Base-by-base conservation (phyloP, 2,113 vertebrate species). In the Paramormyrops kingsleyae region DNA sequence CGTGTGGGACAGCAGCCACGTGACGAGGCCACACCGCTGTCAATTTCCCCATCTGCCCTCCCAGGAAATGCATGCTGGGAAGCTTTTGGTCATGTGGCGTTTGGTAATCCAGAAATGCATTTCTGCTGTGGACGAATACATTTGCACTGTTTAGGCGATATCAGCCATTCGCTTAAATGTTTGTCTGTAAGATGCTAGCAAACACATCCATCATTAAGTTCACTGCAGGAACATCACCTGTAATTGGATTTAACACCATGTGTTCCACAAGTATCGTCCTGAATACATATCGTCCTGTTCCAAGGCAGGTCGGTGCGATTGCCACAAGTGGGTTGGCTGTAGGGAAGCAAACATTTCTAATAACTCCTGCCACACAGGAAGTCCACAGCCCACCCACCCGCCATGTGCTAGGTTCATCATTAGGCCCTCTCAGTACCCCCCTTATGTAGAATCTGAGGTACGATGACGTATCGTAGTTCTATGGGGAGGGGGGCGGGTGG, bases 11-110 rank as follows among this genome's bases (percentile, higher is more conserved):
- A 17, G 50, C 17, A 87, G 84, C 46, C 12, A 35, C 49, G 39
- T 56, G 50, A 87, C 62, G n/a, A 56, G 52, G 89, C 66, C 50
- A 86, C 27, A 52, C 66, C 70, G 44, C 59, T 90, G 88, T 89
- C 42, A 89, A 24, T 90, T 87, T 62, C 42, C 89, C 3, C 85
- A 31, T 88, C 24, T 42, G 47, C 87, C 46, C 31, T 87, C 86
- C 85, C 19, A 46, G 49, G 89, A 90, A 80, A 87, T 35, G 86
- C 85, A n/a, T 88, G 31, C 59, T 66, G 70, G 49, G 89, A 47
- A 80, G 70, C 66, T 70, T 74, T 35, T 15, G 47, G 46, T 31
- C 85, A 6, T 80, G 89, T 77, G 47, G 77, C 50, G 77, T 47
- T 42, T 50, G 44, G 59, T 44, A 88, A 85, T 88, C 49, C 86